Evolutionary conservation across 2,888 invertebrate species (phyloP).

Genomic region (Lacanobia wlatinum): DNA sequence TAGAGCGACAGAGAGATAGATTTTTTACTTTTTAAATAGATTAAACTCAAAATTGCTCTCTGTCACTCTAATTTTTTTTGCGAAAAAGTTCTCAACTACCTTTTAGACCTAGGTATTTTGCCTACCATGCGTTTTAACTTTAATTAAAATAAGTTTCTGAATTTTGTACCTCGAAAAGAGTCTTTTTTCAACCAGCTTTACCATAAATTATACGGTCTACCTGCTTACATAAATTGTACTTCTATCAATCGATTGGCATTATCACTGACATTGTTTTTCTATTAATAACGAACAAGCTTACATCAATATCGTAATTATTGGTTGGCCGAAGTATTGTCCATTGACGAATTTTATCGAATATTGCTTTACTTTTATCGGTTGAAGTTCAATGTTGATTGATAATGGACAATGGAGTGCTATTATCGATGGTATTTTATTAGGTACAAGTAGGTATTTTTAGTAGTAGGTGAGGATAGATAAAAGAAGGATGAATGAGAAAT

Average conservation of each 20-base stretch:
- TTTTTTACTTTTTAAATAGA: too few species aligned
- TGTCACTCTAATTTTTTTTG: too few species aligned
- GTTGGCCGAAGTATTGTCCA: constrained; percentile 12
- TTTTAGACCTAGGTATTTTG: too few species aligned
- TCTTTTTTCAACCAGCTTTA: neutral
- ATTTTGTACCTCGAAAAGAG: too few species aligned
- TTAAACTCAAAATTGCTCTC: too few species aligned
- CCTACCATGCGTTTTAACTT: too few species aligned
- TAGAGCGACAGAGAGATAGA: too few species aligned
- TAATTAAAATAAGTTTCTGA: too few species aligned
- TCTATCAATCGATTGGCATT: constrained; percentile 5
- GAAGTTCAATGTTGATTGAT: constrained; percentile 46
- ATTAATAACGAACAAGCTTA: constrained; percentile 33
- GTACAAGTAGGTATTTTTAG: neutral
- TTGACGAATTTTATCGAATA: constrained; percentile 40
- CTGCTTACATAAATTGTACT: neutral
- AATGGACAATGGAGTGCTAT: constrained; percentile 17
- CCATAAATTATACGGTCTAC: neutral
- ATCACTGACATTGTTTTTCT: constrained; percentile 20
- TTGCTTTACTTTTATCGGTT: constrained; percentile 34
- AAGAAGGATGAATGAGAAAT: too few species aligned
- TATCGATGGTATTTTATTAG: constrained; percentile 16
- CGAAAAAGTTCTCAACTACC: too few species aligned
- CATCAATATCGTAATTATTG: constrained; percentile 39
- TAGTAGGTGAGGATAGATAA: neutral